phyloP scores from a whole-genome alignment of 2,888 invertebrate species.

The Drosophila multiciliata region DNA sequence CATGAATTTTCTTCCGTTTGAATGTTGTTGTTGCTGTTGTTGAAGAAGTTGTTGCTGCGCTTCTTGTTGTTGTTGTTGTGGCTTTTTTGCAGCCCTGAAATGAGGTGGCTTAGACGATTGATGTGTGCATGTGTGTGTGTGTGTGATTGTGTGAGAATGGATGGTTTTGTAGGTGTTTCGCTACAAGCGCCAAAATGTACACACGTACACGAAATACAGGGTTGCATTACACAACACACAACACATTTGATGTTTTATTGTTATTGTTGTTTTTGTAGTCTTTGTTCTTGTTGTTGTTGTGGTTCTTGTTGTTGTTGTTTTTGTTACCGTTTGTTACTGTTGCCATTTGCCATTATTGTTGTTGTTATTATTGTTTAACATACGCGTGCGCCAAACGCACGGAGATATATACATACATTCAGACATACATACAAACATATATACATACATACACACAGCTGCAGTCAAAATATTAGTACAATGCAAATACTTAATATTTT shows the following conservation, averaged over 20 bases:
- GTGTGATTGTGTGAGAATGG: slow-evolving; percentile 35
- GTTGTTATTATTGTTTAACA: slow-evolving; percentile 52
- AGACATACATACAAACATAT: background rate
- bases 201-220: slow-evolving; percentile 83
- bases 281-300: slow-evolving; percentile 23
- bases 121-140: slow-evolving; percentile 31
- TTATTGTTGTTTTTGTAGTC: slow-evolving; percentile 42
- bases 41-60: slow-evolving; percentile 17
- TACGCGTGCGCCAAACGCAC: slow-evolving; percentile 75
- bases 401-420: slow-evolving; percentile 25
- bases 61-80: slow-evolving; percentile 29
- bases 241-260: slow-evolving; percentile 65
- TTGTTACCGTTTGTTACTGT: slow-evolving; percentile 28
- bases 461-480: background rate
- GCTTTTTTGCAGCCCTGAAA: slow-evolving; percentile 40
- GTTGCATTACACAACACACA: slow-evolving; percentile 84
- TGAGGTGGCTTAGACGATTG: slow-evolving; percentile 30
- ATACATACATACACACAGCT: background rate
- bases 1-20: slow-evolving; percentile 49
- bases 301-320: slow-evolving; percentile 15
- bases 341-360: slow-evolving; percentile 26
- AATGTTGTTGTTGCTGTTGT: slow-evolving; percentile 49
- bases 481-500: background rate
- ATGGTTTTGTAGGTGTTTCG: slow-evolving; percentile 60
- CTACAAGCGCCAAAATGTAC: slow-evolving; percentile 82